Percentiles rank a stretch among this genome's conserved stretches.
phyloP scores from a whole-genome alignment of 2,113 vertebrate genomes.

The Cisticola juncidis region DNA sequence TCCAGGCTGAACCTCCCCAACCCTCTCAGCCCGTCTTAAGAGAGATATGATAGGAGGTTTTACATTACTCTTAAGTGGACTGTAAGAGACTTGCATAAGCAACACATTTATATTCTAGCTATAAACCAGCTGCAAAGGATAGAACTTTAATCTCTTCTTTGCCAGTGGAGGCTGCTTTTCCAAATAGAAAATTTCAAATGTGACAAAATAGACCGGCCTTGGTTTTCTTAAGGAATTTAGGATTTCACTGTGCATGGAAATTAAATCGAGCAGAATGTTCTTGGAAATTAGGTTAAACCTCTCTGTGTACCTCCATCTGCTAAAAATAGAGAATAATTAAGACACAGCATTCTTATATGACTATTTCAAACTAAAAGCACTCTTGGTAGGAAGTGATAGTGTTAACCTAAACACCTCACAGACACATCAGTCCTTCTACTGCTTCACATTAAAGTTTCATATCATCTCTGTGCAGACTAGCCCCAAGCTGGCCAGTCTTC shows the following conservation, averaged over 20 bases:
- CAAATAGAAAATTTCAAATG: background rate
- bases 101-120: background rate
- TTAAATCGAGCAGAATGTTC: background rate
- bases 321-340: background rate
- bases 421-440: background rate
- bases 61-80: background rate
- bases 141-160: slow-evolving; percentile 25
- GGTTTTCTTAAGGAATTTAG: slow-evolving; percentile 2
- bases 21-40: background rate
- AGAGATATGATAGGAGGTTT: background rate
- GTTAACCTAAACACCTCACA: background rate
- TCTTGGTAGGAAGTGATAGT: background rate
- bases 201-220: background rate
- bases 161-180: background rate
- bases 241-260: background rate
- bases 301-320: background rate
- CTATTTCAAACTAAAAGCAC: background rate
- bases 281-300: background rate
- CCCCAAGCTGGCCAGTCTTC: background rate
- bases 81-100: background rate
- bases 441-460: slow-evolving; percentile 4
- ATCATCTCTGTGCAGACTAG: background rate
- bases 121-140: background rate
- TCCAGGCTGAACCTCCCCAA: background rate
- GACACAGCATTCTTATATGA: background rate